Evolutionary conservation across 2,888 invertebrate genomes (phyloP), one percentile per base, ranked within the genome.

Genomic region (Brachyopa scutellaris): DNA sequence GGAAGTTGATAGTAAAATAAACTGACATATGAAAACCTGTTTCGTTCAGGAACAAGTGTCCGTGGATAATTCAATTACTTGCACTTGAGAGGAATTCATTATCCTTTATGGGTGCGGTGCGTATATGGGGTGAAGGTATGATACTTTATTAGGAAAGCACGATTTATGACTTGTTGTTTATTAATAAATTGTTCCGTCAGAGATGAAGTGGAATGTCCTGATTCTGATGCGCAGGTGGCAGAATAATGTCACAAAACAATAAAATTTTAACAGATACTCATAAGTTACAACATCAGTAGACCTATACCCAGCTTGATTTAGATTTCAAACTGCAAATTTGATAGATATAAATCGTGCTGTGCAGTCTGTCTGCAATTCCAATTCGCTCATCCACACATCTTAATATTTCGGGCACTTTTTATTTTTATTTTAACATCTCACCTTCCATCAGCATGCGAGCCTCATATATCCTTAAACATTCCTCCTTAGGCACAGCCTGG

Each of bases 41-140:
- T 73, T 33, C 53, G 13, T 59, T 79, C 49, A 17, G 36, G 64
- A 70, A 88, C 88, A 89, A 89, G 90, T 89, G 89, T 86, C 87
- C 89, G 87, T 88, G 73, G 83, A 87, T 86, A 88, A 89, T 88
- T 74, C 79, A 86, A 88, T 89, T 88, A 87, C 84, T 86, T 86
- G 86, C 87, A 82, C 70, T 72, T 17, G 77, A 88, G 85, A 86
- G 86, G 80, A 86, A 86, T 88, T 82, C 33, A 77, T 53, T 51
- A 47, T 66, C 59, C 47, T 29, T 57, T 13, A 26, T 7, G 29
- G 15, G 15, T n/a, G 1, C n/a, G 6, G 23, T 23, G 38, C 4
- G 4, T 26, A 5, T 26, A 6, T 17, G n/a, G 61, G 13, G 23
- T 57, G 40, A n/a, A n/a, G n/a, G n/a, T n/a, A n/a, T n/a, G n/a